phyloP scores from a whole-genome alignment of 2,888 invertebrate genomes.

The Apodemia zela region DNA sequence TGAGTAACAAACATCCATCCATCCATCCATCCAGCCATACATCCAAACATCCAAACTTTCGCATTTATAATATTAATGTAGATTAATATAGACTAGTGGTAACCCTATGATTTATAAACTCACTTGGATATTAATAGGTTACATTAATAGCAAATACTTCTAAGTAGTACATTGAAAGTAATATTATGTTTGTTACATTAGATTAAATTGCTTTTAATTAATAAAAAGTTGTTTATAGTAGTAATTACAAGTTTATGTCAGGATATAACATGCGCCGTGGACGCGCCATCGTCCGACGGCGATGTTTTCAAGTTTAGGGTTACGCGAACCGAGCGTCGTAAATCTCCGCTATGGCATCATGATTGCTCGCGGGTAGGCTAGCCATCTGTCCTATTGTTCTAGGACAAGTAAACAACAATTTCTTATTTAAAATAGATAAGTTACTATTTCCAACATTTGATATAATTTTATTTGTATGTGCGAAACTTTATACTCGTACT shows the following conservation, averaged over 20 bases:
- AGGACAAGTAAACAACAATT: background rate
- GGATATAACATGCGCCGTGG: background rate
- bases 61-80: too few species aligned
- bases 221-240: background rate
- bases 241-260: background rate
- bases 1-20: too few species aligned
- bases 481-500: too few species aligned
- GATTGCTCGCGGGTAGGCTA: background rate
- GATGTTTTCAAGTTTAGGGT: background rate
- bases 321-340: constrained; percentile 2
- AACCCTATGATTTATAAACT: too few species aligned
- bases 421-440: background rate
- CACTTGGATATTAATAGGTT: background rate
- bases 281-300: background rate
- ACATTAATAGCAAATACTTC: background rate
- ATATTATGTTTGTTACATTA: background rate
- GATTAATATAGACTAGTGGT: too few species aligned
- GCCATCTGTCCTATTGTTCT: background rate
- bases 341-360: constrained; percentile 6
- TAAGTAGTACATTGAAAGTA: background rate
- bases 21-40: too few species aligned
- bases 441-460: background rate
- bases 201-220: background rate
- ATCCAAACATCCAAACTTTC: too few species aligned
- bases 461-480: background rate